Conservation (phyloP, 2,797 vertebrate genomes). For the Gymnodraco acuticeps region DNA sequence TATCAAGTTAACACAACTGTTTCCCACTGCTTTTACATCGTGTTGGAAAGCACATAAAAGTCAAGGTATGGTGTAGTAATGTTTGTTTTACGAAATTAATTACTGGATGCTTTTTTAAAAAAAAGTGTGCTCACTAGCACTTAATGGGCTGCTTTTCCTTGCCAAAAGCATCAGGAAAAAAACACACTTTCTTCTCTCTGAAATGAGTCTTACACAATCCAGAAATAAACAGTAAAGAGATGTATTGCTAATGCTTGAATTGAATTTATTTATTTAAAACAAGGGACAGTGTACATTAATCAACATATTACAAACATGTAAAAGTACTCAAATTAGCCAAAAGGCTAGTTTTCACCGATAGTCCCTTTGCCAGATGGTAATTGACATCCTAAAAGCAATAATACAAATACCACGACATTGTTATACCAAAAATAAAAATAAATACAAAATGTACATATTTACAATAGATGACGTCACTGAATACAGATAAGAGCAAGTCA, state of each 20-base stretch:
- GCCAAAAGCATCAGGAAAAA: conserved; percentile 49
- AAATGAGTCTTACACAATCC: conserved; percentile 55
- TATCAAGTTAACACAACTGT: conserved; percentile 5
- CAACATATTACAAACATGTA: too few species aligned
- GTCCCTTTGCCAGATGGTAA: too few species aligned
- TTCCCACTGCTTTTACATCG: background rate
- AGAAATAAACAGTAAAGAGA: conserved; percentile 42
- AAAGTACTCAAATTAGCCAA: too few species aligned
- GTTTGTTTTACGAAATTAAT: conserved; percentile 23
- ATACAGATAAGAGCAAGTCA: too few species aligned
- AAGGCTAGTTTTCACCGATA: too few species aligned
- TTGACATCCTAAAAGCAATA: too few species aligned
- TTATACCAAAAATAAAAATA: too few species aligned
- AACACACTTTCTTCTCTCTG: conserved; percentile 22
- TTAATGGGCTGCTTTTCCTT: conserved; percentile 31
- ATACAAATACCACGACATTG: too few species aligned
- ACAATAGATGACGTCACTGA: too few species aligned
- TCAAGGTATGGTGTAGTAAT: conserved; percentile 20
- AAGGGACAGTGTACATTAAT: too few species aligned
- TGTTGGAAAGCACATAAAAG: conserved; percentile 11
- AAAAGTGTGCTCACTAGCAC: conserved; percentile 26
- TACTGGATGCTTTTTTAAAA: conserved; percentile 31
- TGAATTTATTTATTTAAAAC: too few species aligned
- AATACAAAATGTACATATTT: too few species aligned
- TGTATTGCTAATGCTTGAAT: conserved; percentile 30